Conservation (phyloP, 2,113 vertebrate genomes). For the Rhineura floridana region DNA sequence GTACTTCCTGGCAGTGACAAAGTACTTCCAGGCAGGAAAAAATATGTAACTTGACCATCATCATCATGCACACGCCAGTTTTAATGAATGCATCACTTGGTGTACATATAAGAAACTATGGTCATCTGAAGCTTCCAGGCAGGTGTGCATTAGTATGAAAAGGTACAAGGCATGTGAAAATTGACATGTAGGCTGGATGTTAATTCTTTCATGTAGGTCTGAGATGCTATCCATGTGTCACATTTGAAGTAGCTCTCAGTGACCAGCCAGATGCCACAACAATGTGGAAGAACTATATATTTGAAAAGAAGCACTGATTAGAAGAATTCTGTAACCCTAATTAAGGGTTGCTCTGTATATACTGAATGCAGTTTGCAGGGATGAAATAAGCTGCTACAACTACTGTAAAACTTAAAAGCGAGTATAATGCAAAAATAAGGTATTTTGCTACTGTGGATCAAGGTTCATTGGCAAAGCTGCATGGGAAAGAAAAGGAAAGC, state of each 20-base stretch:
- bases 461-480: conserved; percentile 16
- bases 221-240: neutral
- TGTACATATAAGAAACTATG: neutral
- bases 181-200: neutral
- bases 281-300: neutral
- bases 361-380: neutral
- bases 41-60: neutral
- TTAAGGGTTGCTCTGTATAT: neutral
- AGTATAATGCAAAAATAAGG: conserved; percentile 6
- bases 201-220: neutral
- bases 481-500: conserved; percentile 1
- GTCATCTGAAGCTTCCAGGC: neutral
- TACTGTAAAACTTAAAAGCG: conserved; percentile 6
- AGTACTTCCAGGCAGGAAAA: neutral
- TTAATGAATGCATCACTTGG: neutral
- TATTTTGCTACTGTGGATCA: conserved; percentile 6
- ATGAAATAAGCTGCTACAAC: neutral
- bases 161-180: neutral
- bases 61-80: neutral
- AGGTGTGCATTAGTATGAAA: neutral
- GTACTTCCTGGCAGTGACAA: too few relatives aligned
- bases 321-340: neutral
- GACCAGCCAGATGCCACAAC: neutral
- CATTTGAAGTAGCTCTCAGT: neutral
- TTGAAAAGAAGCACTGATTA: neutral